Conservation (phyloP, 2,888 invertebrate species). For the Pterostichus madidus region DNA sequence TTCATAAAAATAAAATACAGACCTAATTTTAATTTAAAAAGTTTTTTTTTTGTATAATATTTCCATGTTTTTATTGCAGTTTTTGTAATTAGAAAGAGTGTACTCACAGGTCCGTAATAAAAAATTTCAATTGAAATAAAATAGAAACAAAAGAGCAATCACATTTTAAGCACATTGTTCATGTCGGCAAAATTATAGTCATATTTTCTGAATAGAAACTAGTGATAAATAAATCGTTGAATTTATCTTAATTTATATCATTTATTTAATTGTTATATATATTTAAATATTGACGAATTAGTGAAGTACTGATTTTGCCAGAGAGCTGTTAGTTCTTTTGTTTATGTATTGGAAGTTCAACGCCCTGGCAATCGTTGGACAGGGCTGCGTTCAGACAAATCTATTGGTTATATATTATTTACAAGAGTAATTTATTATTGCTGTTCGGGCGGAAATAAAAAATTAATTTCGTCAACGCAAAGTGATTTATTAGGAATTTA, state of each 20-base stretch:
- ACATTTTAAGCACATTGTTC: no score
- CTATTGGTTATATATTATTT: slow-evolving; percentile 31
- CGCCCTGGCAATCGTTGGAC: no score
- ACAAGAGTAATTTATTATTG: slow-evolving; percentile 27
- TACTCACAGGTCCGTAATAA: slow-evolving; percentile 4
- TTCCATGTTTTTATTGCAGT: slow-evolving; percentile 47
- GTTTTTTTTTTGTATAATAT: slow-evolving; percentile 60
- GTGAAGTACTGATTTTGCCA: no score
- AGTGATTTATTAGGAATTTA: slow-evolving; percentile 40
- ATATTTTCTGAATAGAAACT: no score
- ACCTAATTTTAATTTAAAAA: slow-evolving; percentile 61
- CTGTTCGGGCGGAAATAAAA: not conserved
- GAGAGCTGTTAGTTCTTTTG: no score
- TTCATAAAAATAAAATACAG: slow-evolving; percentile 63
- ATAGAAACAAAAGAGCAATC: no score
- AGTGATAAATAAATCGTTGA: no score
- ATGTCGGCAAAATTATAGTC: no score
- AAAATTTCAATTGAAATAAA: slow-evolving; percentile 1
- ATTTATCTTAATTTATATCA: no score
- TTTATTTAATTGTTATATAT: no score
- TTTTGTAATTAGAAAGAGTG: slow-evolving; percentile 37
- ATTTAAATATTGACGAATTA: no score
- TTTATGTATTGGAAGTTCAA: no score
- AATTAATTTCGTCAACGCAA: slow-evolving; percentile 33
- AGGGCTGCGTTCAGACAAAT: not conserved